Conservation (phyloP, 2,797 vertebrate species). For the Melanotaenia nigrans region DNA sequence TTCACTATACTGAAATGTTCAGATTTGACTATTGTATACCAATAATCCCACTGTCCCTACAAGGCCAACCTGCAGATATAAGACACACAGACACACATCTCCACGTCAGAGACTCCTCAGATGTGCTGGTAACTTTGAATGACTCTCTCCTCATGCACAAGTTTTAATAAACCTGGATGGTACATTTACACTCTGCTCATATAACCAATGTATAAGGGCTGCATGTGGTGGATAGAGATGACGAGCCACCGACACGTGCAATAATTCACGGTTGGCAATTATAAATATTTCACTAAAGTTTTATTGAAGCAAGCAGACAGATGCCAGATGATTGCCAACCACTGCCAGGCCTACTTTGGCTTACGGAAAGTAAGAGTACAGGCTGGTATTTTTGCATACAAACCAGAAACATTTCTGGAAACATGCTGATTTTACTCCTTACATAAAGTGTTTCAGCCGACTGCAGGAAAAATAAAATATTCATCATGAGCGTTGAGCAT, state of each 20-base stretch:
- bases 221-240: slow-evolving; percentile 27
- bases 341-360: slow-evolving; percentile 32
- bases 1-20: too few relatives aligned
- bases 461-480: slow-evolving; percentile 77
- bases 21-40: too few relatives aligned
- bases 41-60: too few relatives aligned
- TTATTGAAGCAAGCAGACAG: slow-evolving; percentile 44
- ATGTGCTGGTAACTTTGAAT: too few relatives aligned
- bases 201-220: slow-evolving; percentile 25
- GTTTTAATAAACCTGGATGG: too few relatives aligned
- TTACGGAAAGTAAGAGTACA: slow-evolving; percentile 40
- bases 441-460: slow-evolving; percentile 65
- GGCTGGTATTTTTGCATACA: slow-evolving; percentile 10
- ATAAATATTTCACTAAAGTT: neutral
- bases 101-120: too few relatives aligned
- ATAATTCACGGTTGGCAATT: slow-evolving; percentile 50
- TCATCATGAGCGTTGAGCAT: slow-evolving; percentile 66
- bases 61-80: too few relatives aligned
- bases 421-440: slow-evolving; percentile 65
- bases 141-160: too few relatives aligned
- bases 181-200: slow-evolving; percentile 15
- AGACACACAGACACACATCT: too few relatives aligned
- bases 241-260: slow-evolving; percentile 46
- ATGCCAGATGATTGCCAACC: slow-evolving; percentile 33
- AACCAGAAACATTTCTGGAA: slow-evolving; percentile 44